A percentile compares a stretch with the other conserved stretches of the same genome.
Evolutionary conservation across 2,797 vertebrate genomes (phyloP).

Genomic region (Macrochelys suwanniensis): DNA sequence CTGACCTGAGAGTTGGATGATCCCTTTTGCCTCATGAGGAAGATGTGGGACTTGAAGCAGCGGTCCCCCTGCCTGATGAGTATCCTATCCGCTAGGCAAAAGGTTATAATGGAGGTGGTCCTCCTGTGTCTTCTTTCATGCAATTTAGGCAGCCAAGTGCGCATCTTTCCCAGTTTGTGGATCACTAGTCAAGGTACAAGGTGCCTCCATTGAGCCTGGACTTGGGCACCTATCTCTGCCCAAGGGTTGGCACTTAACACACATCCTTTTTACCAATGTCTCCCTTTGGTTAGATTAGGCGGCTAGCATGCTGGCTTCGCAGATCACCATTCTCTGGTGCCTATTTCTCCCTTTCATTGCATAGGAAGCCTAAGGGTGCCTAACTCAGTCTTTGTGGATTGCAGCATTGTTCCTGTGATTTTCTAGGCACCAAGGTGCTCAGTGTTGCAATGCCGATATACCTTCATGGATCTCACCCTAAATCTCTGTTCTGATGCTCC

Average conservation of each 20-base stretch:
- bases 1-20: not conserved
- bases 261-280: not conserved
- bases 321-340: not conserved
- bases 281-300: not conserved
- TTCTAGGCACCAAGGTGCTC: not conserved
- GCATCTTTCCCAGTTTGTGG: not conserved
- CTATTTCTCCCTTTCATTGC: not conserved
- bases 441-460: not conserved
- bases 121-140: not conserved
- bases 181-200: not conserved
- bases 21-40: not conserved
- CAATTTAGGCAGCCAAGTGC: not conserved
- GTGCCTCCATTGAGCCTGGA: not conserved
- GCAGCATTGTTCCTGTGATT: not conserved
- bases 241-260: rapidly evolving
- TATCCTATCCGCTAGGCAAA: not conserved
- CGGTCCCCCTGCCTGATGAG: not conserved
- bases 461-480: not conserved
- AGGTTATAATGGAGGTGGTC: not conserved
- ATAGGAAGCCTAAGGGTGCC: not conserved
- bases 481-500: not conserved
- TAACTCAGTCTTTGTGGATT: not conserved
- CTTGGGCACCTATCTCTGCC: not conserved
- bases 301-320: not conserved
- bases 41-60: not conserved